A percentile compares a stretch with the other conserved stretches of the same genome.
Conservation (phyloP, 1,140 invertebrate genomes). For the Odontomachus brunneus region DNA sequence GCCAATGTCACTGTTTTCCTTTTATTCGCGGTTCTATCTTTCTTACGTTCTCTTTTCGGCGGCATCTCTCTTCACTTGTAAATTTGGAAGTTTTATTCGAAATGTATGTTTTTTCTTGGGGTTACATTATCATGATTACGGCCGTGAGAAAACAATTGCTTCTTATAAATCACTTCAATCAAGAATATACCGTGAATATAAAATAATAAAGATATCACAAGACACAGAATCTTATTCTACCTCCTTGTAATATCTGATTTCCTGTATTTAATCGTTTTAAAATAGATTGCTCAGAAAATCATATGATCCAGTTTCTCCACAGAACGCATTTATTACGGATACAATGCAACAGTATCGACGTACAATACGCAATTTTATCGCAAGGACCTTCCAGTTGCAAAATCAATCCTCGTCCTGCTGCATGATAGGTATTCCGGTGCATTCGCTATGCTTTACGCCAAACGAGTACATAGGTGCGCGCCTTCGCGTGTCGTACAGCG, state of each 20-base stretch:
- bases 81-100: slow-evolving; percentile 29
- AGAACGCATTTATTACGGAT: no score
- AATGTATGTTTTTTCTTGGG: not conserved
- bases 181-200: no score
- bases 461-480: slow-evolving; percentile 78
- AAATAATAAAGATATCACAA: no score
- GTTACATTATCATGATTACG: slow-evolving; percentile 26
- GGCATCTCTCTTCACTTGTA: slow-evolving; percentile 51
- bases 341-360: no score
- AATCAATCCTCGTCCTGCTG: slow-evolving; percentile 74
- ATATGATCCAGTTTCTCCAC: no score
- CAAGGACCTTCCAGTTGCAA: not conserved
- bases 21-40: not conserved
- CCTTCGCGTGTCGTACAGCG: slow-evolving; percentile 66
- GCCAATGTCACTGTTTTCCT: not conserved
- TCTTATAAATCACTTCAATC: not conserved
- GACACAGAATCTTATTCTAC: no score
- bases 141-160: slow-evolving; percentile 22
- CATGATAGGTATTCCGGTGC: slow-evolving; percentile 72
- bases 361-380: no score
- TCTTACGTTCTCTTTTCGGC: slow-evolving; percentile 31
- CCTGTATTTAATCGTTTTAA: no score
- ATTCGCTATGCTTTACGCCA: slow-evolving; percentile 80
- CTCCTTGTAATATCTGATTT: no score
- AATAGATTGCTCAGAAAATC: no score